Base-by-base conservation (phyloP, 2,113 vertebrate species). In the Anthoscopus minutus region DNA sequence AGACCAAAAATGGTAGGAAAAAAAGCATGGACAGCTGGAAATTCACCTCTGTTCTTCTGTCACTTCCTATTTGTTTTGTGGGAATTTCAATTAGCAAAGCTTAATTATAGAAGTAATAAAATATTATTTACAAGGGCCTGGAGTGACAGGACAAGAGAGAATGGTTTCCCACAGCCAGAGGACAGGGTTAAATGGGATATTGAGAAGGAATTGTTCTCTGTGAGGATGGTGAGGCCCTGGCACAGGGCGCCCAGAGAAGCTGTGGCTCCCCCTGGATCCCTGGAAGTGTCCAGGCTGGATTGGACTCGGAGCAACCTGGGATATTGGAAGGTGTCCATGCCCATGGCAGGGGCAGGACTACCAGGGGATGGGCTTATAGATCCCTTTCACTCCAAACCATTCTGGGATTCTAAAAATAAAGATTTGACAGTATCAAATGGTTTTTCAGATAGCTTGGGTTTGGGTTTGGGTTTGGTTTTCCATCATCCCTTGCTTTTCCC, bases 281-380 rank as follows among this genome's bases (percentile, higher is more conserved):
- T 81, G 30, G 18, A 0, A 48, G 28, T n/a, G 64, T 6, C 53
- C 44, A 57, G 28, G 42, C 0, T 69, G 50, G 61, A 45, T 0
- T 0, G 33, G 21, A 5, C 13, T 66, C 13, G 51, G 18, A 69
- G 28, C 8, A 33, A 0, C 4, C 53, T 69, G 64, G 53, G 14
- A 0, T 0, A 1, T 5, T 40, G 44, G 35, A 4, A 81, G 13
- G 5, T 69, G 53, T 30, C n/a, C 17, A 24, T 69, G 45, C 9
- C 15, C 30, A 22, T 53, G 47, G 24, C 15, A 65, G 38, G 33
- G 9, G 15, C 38, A n/a, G 10, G 0, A 38, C 22, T 25, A 22
- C 4, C 42, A 42, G 42, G 16, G 16, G 17, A 11, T 11, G 22
- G 5, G 6, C 15, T 40, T 60, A 60, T 4, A 70, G 19, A 3